These are phyloP conservation scores for Neodiprion fabricii DNA, from an alignment of 1,140 invertebrate genomes.

Conservation along the genomic window DNA sequence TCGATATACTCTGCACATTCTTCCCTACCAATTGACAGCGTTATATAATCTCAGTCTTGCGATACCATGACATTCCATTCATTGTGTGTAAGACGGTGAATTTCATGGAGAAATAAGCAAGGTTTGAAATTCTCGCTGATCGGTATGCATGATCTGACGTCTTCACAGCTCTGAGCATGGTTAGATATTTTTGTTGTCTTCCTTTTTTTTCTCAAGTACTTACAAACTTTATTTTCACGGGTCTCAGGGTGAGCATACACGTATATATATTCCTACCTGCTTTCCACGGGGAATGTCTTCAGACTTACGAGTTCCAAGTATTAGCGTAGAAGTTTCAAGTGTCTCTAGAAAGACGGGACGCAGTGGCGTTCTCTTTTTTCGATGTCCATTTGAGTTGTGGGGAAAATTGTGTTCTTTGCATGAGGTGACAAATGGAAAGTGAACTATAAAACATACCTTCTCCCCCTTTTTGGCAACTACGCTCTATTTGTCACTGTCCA, in stretches of 20 bases:
- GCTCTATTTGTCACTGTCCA: conserved; percentile 51
- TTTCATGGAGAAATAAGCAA: neutral
- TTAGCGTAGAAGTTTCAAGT: conserved; percentile 5
- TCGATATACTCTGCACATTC: no score
- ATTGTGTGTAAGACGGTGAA: neutral
- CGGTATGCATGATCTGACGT: neutral
- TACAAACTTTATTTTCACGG: neutral
- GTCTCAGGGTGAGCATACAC: neutral
- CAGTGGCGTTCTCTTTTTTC: conserved; percentile 18
- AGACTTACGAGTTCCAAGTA: neutral
- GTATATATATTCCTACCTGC: neutral
- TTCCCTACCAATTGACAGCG: no score
- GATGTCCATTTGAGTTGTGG: neutral
- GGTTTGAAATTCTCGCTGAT: neutral
- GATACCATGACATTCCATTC: no score
- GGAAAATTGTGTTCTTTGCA: conserved; percentile 32
- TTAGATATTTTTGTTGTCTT: conserved; percentile 10
- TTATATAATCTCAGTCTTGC: no score
- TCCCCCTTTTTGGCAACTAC: conserved; percentile 38
- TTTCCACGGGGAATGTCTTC: conserved; percentile 2
- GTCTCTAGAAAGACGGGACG: conserved; percentile 20
- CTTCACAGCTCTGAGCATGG: neutral
- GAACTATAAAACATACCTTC: conserved; percentile 46
- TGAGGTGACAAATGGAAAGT: conserved; percentile 49
- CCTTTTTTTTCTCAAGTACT: conserved; percentile 2